Evolutionary conservation across 1,140 invertebrate species (phyloP).

Genomic region (Drosophila guanche): DNA sequence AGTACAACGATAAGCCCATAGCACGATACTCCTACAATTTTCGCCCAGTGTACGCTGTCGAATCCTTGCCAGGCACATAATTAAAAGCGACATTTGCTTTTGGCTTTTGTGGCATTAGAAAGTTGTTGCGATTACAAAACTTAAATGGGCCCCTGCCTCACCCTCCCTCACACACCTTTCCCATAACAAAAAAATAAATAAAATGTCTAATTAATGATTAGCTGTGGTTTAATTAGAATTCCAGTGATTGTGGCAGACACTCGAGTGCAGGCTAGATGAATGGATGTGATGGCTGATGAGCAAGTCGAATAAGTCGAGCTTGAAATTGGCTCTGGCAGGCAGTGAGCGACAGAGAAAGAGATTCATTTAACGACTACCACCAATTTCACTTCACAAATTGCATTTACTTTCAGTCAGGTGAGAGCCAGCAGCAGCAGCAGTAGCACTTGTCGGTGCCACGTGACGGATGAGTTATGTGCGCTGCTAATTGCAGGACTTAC

Average conservation of each 20-base stretch:
- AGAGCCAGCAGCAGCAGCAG: not conserved
- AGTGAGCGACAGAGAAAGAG: constrained; percentile 24
- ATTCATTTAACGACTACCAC: constrained; percentile 48
- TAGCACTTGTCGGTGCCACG: constrained; percentile 16
- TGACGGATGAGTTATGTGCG: constrained; percentile 48
- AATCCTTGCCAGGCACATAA: constrained; percentile 60
- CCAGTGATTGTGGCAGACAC: constrained; percentile 49
- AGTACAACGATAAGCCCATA: too few species aligned
- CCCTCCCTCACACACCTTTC: constrained; percentile 15
- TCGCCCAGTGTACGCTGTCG: constrained; percentile 13
- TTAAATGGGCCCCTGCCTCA: constrained; percentile 53
- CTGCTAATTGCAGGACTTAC: constrained; percentile 40
- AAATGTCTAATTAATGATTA: constrained; percentile 76
- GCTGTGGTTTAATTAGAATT: constrained; percentile 67
- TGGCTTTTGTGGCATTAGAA: constrained; percentile 69
- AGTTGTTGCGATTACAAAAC: constrained; percentile 74
- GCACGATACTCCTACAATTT: not conserved
- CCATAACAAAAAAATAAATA: constrained; percentile 8
- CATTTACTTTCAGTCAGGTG: constrained; percentile 38
- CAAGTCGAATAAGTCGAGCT: constrained; percentile 53
- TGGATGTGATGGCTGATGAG: constrained; percentile 20
- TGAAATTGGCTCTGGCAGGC: constrained; percentile 56
- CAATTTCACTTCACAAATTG: constrained; percentile 54
- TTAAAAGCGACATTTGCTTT: constrained; percentile 74
- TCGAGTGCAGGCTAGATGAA: constrained; percentile 19